Base-by-base conservation (phyloP, 2,888 invertebrate genomes). In the Corythucha ciliata region DNA sequence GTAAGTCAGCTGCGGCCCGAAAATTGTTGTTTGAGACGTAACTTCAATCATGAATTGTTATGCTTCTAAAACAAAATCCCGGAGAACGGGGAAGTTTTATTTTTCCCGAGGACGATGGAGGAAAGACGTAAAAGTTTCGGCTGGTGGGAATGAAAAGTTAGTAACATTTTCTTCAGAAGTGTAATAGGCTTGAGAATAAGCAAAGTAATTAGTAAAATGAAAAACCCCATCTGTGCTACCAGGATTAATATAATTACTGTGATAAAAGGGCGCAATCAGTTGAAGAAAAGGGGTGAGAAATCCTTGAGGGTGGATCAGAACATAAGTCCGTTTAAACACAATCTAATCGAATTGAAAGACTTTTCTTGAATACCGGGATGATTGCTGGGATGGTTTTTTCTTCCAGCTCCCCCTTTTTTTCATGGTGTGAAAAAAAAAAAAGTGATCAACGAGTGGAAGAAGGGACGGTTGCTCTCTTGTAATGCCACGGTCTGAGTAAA, bases 231-330 rank as follows among this genome's bases (percentile, higher is more conserved):
- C 51, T 45, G 51, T 39, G 27, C 39, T n/a, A 24, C 34, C 32
- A 33, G 25, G 52, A 52, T 47, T 52, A 52, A 48, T 52, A 47
- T 52, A 51, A 51, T 51, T 51, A 33, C 18, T 22, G 51, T 27
- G 51, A 51, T 51, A 51, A 51, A 51, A 51, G 51, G 51, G 51
- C 41, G 51, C 51, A 51, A 51, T 51, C 51, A 51, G 37, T 21
- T 29, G 16, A 45, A 51, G 45, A 45, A 45, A 29, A 27, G 18
- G 33, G 33, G 33, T 33, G 33, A 33, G 18, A 33, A 18, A n/a
- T 20, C 21, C 39, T 39, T 39, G 40, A 20, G 14, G 14, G 39
- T 6, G 29, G 40, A 21, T 18, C 4, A 21, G 33, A 2, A 8
- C 41, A 21, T 41, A 42, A 33, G 52, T 29, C 44, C 45, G 52